These are phyloP conservation scores for Ariolimax columbianus DNA, from an alignment of 2,888 invertebrate species.

Conservation along the genomic window DNA sequence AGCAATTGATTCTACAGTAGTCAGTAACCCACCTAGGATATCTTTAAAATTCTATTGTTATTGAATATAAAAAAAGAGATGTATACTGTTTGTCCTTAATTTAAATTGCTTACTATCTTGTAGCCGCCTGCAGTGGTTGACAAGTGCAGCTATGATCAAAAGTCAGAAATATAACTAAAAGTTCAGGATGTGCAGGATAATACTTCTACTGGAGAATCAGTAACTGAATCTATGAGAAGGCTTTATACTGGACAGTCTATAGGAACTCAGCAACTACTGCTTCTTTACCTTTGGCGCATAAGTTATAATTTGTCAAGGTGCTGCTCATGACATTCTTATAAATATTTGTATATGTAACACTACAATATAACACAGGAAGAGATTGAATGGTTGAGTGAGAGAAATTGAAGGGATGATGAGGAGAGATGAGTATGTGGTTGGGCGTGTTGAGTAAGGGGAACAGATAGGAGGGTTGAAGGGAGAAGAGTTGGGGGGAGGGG, in stretches of 20 bases:
- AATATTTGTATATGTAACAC: not conserved
- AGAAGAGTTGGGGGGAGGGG: too few relatives aligned
- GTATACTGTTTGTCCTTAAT: not conserved
- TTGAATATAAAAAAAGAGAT: not conserved
- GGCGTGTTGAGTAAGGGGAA: too few relatives aligned
- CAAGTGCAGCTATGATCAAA: not conserved
- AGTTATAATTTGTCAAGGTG: not conserved
- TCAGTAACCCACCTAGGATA: too few relatives aligned
- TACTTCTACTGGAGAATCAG: not conserved
- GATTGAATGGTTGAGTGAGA: too few relatives aligned
- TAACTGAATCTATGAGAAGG: not conserved
- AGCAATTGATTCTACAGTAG: not conserved
- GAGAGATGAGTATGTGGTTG: too few relatives aligned
- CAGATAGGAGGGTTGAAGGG: too few relatives aligned
- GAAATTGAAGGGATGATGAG: too few relatives aligned
- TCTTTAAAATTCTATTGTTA: too few relatives aligned
- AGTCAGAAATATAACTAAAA: not conserved
- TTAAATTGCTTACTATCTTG: not conserved
- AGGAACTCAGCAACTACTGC: not conserved
- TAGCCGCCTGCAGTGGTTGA: not conserved
- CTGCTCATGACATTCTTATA: not conserved
- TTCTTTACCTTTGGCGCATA: not conserved
- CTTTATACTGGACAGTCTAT: not conserved
- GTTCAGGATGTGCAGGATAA: not conserved
- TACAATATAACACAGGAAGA: too few relatives aligned